Conservation (phyloP, 1,140 invertebrate species). For the Bradysia coprophila region DNA sequence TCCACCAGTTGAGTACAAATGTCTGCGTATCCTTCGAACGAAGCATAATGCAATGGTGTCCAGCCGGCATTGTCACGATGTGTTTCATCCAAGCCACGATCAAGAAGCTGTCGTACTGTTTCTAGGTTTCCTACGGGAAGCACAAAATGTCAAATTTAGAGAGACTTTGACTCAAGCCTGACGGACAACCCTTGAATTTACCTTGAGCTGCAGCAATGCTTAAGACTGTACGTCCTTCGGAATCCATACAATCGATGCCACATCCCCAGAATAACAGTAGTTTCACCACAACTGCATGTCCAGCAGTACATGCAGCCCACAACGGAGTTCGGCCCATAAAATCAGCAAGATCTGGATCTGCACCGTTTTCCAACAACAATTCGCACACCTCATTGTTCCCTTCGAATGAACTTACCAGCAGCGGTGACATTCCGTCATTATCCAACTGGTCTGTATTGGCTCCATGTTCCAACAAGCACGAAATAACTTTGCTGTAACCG, state of each 20-base stretch:
- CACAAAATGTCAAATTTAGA: too few relatives aligned
- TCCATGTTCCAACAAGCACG: constrained; percentile 61
- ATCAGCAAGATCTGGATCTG: constrained; percentile 71
- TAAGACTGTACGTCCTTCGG: constrained; percentile 75
- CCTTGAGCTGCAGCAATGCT: constrained; percentile 78
- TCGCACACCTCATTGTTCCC: constrained; percentile 65
- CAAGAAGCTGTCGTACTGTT: constrained; percentile 73
- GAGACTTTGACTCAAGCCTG: too few relatives aligned
- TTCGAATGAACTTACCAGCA: constrained; percentile 87
- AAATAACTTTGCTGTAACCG: constrained; percentile 53
- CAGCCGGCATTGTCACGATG: constrained; percentile 83
- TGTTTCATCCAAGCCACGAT: constrained; percentile 77
- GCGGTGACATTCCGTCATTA: constrained; percentile 80
- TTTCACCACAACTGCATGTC: constrained; percentile 61
- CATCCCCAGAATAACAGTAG: constrained; percentile 75
- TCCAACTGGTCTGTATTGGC: constrained; percentile 78
- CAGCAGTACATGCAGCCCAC: constrained; percentile 72
- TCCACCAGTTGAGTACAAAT: constrained; percentile 75
- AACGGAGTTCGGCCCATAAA: constrained; percentile 58
- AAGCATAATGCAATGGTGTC: constrained; percentile 84
- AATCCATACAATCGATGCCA: constrained; percentile 74
- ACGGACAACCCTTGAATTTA: too few relatives aligned
- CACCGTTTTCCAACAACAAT: constrained; percentile 64
- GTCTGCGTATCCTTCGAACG: constrained; percentile 78
- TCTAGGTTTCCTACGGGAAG: constrained; percentile 40